These are phyloP conservation scores for Conus betulinus DNA, from an alignment of 1,140 invertebrate species.

Conservation along the genomic window DNA sequence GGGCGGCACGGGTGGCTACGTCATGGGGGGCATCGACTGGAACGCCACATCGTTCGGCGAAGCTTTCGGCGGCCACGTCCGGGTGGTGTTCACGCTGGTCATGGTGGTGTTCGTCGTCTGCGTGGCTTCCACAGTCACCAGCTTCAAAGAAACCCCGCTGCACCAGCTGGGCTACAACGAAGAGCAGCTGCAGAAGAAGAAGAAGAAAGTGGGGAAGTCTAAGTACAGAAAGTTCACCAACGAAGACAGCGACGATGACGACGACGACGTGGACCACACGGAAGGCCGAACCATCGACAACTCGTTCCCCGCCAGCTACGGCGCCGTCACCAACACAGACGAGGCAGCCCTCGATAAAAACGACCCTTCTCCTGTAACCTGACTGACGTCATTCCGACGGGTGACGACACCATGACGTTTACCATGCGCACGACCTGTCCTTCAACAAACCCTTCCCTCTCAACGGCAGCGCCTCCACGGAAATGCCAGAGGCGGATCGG, in stretches of 20 bases:
- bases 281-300: conserved; percentile 31
- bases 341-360: neutral
- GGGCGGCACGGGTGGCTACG: conserved; percentile 95
- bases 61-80: conserved; percentile 85
- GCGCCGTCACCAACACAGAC: conserved; percentile 20
- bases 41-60: conserved; percentile 83
- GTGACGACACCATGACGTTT: conserved; percentile 6
- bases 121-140: conserved; percentile 64
- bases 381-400: neutral
- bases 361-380: neutral
- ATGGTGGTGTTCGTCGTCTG: conserved; percentile 63
- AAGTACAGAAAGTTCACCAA: conserved; percentile 72
- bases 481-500: neutral
- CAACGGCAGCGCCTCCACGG: neutral
- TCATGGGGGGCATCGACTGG: conserved; percentile 95
- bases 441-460: neutral
- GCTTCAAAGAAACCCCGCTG: conserved; percentile 70
- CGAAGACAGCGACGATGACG: conserved; percentile 53
- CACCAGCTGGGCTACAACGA: conserved; percentile 51
- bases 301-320: conserved; percentile 26
- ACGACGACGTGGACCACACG: conserved; percentile 42
- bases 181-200: conserved; percentile 59
- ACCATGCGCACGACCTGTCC: conserved; percentile 4
- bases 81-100: conserved; percentile 81
- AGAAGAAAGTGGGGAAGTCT: conserved; percentile 71